Percentiles rank a stretch among this genome's conserved stretches.
These are phyloP conservation scores for Drosophila bocqueti DNA, from an alignment of 1,140 invertebrate species.

Conservation along the genomic window DNA sequence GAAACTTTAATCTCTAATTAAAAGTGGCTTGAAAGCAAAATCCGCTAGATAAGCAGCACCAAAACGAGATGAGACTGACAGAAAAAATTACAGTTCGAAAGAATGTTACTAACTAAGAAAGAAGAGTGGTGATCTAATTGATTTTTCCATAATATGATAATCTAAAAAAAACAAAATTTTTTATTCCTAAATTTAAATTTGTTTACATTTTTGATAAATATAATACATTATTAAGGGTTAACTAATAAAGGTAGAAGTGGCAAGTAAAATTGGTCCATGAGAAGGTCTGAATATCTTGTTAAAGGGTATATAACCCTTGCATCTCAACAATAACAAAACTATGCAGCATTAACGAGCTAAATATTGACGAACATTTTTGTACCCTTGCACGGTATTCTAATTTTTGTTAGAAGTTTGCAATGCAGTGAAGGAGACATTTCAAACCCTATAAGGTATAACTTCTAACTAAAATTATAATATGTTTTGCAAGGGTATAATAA, in stretches of 20 bases:
- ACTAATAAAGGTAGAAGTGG: neutral
- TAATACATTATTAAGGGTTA: neutral
- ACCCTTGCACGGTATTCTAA: too few relatives aligned
- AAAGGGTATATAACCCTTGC: neutral
- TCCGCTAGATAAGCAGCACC: slow-evolving; percentile 64
- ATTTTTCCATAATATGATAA: neutral
- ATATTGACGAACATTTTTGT: neutral
- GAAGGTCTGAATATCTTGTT: too few relatives aligned
- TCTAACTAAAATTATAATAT: too few relatives aligned
- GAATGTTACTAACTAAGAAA: slow-evolving; percentile 32
- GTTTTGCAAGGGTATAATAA: neutral
- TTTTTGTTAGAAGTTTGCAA: too few relatives aligned
- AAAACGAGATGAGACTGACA: slow-evolving; percentile 48
- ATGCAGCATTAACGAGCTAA: neutral
- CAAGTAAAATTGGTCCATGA: too few relatives aligned
- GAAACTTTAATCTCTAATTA: slow-evolving; percentile 75
- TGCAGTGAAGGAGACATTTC: too few relatives aligned
- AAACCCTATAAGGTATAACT: too few relatives aligned
- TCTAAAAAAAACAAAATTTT: neutral
- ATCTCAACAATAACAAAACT: neutral
- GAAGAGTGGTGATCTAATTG: neutral
- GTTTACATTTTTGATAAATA: neutral
- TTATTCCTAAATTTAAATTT: neutral
- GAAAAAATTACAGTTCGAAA: slow-evolving; percentile 78
- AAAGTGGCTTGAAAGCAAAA: slow-evolving; percentile 75